Conservation (phyloP, 1,140 invertebrate genomes). For the Ips nitidus region DNA sequence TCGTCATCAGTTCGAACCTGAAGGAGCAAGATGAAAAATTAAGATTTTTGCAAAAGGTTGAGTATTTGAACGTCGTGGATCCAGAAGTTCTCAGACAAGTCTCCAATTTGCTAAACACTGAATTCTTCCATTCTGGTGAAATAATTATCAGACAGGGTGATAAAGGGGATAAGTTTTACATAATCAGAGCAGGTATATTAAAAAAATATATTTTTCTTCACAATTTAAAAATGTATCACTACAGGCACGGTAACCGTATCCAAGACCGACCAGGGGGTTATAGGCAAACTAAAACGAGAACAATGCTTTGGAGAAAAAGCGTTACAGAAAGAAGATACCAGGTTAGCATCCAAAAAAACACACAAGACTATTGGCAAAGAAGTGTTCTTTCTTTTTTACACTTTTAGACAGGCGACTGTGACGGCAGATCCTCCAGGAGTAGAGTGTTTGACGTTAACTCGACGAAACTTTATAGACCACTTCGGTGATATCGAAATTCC, state of each 20-base stretch:
- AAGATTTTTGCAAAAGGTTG: conserved; percentile 82
- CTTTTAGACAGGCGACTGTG: conserved; percentile 78
- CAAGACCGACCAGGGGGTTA: conserved; percentile 61
- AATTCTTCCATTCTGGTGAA: conserved; percentile 81
- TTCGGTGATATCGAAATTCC: conserved; percentile 48
- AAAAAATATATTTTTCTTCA: not conserved
- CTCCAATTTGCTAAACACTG: conserved; percentile 85
- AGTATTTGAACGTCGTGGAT: conserved; percentile 76
- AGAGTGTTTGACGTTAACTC: conserved; percentile 86
- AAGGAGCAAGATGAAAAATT: conserved; percentile 80
- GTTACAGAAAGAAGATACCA: conserved; percentile 74
- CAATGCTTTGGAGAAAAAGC: conserved; percentile 82
- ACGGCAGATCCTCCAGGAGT: conserved; percentile 85
- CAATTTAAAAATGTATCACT: not conserved
- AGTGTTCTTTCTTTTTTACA: not conserved
- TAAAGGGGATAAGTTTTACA: conserved; percentile 91
- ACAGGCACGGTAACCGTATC: conserved; percentile 74
- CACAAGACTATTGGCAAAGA: not conserved
- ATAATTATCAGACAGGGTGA: conserved; percentile 93
- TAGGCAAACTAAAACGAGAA: conserved; percentile 67
- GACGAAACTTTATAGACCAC: conserved; percentile 58
- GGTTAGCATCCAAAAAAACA: conserved; percentile 6
- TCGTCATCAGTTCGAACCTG: conserved; percentile 81
- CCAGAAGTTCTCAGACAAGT: conserved; percentile 82
- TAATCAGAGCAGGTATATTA: conserved; percentile 76